Conservation (phyloP, 2,888 invertebrate species). For the Philaethria dido region DNA sequence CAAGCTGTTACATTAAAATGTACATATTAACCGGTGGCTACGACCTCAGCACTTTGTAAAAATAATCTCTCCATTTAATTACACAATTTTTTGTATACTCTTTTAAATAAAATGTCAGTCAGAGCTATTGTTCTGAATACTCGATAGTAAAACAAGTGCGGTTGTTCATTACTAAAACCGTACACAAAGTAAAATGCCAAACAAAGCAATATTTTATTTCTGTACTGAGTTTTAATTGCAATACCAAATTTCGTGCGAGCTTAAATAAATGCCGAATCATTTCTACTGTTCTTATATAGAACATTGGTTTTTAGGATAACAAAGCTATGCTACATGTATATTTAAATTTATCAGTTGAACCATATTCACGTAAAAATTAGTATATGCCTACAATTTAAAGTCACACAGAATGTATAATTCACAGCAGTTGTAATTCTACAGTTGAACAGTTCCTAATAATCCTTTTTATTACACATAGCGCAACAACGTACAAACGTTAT, state of each 20-base stretch:
- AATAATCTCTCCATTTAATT: constrained; percentile 4
- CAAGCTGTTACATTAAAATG: constrained; percentile 22
- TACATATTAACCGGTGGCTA: constrained; percentile 18
- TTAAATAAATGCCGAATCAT: background rate
- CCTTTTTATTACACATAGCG: background rate
- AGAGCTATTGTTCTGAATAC: constrained; percentile 3
- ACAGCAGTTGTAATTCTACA: constrained; percentile 7
- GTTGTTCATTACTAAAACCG: constrained; percentile 2
- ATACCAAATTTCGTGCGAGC: background rate
- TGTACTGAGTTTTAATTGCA: background rate
- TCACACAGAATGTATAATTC: background rate
- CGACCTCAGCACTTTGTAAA: constrained; percentile 10
- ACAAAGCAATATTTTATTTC: background rate
- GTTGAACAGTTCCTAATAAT: constrained; percentile 9
- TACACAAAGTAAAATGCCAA: constrained; percentile 8
- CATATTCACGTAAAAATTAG: too few species aligned
- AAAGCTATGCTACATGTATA: background rate
- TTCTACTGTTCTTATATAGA: too few species aligned
- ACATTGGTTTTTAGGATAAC: background rate
- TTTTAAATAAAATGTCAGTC: constrained; percentile 7
- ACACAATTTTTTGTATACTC: background rate
- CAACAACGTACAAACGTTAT: constrained; percentile 7
- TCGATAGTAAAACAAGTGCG: constrained; percentile 3
- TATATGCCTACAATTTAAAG: background rate
- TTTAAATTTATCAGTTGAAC: too few species aligned